phyloP scores from a whole-genome alignment of 1,140 invertebrate genomes.

The Yoshiicerus persimilis region DNA sequence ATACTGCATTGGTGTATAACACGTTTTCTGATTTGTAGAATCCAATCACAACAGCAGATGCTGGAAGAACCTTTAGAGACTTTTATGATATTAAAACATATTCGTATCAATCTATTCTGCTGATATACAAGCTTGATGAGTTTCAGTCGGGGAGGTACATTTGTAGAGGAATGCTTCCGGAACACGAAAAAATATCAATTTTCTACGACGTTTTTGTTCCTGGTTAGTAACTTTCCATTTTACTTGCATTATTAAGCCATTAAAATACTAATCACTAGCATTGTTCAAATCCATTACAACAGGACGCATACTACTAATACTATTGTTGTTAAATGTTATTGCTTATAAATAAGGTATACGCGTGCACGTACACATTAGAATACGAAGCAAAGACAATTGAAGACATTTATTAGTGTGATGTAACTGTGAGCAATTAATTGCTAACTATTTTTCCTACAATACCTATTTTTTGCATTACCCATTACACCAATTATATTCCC shows the following conservation, averaged over 20 bases:
- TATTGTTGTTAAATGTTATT: neutral
- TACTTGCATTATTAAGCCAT: no score
- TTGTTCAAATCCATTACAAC: neutral
- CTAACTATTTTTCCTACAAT: neutral
- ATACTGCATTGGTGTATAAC: no score
- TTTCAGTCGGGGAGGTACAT: constrained; percentile 36
- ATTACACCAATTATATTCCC: no score
- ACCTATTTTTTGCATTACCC: no score
- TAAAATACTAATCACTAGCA: neutral
- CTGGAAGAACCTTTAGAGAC: constrained; percentile 29
- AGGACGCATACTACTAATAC: neutral
- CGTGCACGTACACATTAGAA: neutral
- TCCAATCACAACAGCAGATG: constrained; percentile 34
- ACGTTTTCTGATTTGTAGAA: constrained; percentile 11
- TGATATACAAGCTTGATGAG: constrained; percentile 32
- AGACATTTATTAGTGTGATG: neutral
- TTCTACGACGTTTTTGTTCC: constrained; percentile 37
- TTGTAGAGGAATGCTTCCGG: constrained; percentile 32
- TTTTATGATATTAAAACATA: constrained; percentile 35
- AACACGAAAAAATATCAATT: constrained; percentile 25
- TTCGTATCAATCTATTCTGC: constrained; percentile 25
- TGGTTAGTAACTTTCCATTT: constrained; percentile 28
- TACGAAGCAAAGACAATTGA: neutral
- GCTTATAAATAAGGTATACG: neutral
- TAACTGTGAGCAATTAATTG: neutral